Evolutionary conservation across 2,888 invertebrate genomes (phyloP).

Genomic region (Lithophane socia): DNA sequence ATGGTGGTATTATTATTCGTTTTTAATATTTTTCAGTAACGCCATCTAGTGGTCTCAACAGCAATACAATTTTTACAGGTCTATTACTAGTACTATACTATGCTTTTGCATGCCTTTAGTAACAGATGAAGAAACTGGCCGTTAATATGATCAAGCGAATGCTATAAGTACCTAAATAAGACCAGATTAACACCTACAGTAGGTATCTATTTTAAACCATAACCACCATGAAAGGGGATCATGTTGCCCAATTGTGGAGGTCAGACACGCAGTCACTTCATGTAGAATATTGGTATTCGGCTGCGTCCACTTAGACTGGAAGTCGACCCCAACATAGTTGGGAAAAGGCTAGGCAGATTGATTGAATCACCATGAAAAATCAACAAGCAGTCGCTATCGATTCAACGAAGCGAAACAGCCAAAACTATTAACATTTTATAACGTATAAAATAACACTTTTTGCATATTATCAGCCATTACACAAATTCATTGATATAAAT

Average conservation of each 20-base stretch:
- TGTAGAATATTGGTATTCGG: neutral
- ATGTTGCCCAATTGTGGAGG: too few species aligned
- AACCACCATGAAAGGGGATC: neutral
- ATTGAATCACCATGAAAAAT: neutral
- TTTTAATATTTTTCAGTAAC: too few species aligned
- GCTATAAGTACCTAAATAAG: neutral
- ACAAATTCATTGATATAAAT: slow-evolving; percentile 16
- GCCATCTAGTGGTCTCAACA: too few species aligned
- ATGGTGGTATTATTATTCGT: too few species aligned
- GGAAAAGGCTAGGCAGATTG: neutral
- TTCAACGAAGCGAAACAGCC: neutral
- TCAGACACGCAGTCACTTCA: neutral
- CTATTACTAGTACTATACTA: too few species aligned
- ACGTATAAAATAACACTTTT: slow-evolving; percentile 1
- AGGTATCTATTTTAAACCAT: neutral
- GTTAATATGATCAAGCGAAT: neutral
- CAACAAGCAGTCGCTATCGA: neutral
- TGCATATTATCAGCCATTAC: slow-evolving; percentile 25
- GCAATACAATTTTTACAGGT: too few species aligned
- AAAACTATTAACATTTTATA: slow-evolving; percentile 6
- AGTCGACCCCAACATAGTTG: neutral
- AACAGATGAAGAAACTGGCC: too few species aligned
- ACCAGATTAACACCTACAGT: neutral
- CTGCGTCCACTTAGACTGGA: neutral
- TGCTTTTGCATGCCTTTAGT: too few species aligned